Base-by-base conservation (phyloP, 2,113 vertebrate genomes). In the Leptosomus discolor region DNA sequence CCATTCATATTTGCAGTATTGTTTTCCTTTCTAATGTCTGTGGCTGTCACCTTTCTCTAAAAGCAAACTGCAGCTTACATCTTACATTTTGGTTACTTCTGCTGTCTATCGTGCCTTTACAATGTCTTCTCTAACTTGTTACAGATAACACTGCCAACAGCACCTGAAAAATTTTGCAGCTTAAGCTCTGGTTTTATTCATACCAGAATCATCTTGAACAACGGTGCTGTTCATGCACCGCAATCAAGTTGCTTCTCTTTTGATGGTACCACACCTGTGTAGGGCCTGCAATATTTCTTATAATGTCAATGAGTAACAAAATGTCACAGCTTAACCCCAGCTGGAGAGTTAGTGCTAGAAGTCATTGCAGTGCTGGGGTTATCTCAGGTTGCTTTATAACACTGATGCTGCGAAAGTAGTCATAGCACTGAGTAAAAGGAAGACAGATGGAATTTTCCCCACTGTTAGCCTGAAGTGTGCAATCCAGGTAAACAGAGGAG, bases 191-290 rank as follows among this genome's bases (percentile, higher is more conserved):
- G 2, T 23, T 85, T 75, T 85, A 29, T 51, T 75, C 27, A n/a
- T 36, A 19, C 5, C 0, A 1, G 14, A 71, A 64, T 82, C 19
- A 56, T 30, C 37, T 79, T 17, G 26, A 15, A 20, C 9, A 18
- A 15, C 0, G 1, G 7, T n/a, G 19, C 6, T 64, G 16, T 36
- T 48, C 39, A 64, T 27, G 37, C 36, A 36, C 39, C 48, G 34
- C 0, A 0, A 10, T 17, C 56, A 46, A 36, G 7, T 18, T 24
- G 60, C 36, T 27, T 69, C 18, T 36, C 34, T n/a, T 70, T 60
- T 13, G 6, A 26, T 26, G 16, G 24, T 70, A 34, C 21, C 65
- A 24, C 24, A 12, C 39, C 67, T 0, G 0, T 30, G 12, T 12
- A 41, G 37, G 8, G 41, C 63, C 63, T 82, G 26, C 29, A 76